A percentile compares a stretch with the other conserved stretches of the same genome.
Conservation (phyloP, 2,113 vertebrate genomes). For the Coregonus clupeaformis region DNA sequence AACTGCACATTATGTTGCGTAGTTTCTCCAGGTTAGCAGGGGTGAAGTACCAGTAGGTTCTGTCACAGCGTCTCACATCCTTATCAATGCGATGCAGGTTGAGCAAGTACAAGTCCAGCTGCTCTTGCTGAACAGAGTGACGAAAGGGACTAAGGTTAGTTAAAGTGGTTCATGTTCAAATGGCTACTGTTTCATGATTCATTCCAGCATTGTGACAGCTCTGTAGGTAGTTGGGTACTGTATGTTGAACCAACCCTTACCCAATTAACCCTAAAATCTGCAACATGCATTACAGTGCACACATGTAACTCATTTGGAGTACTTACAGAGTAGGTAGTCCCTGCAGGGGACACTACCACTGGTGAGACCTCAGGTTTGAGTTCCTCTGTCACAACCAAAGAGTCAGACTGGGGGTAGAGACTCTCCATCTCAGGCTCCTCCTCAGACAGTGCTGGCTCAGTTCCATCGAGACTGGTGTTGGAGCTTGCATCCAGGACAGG, state of each 20-base stretch:
- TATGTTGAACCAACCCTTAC: too few relatives aligned
- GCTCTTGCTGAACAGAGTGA: conserved; percentile 79
- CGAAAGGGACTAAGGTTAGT: not conserved
- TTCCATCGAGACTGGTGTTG: conserved; percentile 81
- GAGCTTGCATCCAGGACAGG: conserved; percentile 63
- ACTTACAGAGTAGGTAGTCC: conserved; percentile 91
- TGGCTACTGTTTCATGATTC: too few relatives aligned
- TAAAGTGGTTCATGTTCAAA: too few relatives aligned
- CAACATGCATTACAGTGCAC: not conserved
- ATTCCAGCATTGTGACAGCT: too few relatives aligned
- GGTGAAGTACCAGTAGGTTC: conserved; percentile 96
- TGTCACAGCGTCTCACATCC: conserved; percentile 94
- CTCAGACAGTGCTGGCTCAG: conserved; percentile 85
- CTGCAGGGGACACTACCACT: conserved; percentile 77
- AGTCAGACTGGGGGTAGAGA: conserved; percentile 77
- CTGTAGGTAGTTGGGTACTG: too few relatives aligned
- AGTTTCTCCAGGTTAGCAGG: conserved; percentile 92
- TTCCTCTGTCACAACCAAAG: conserved; percentile 68
- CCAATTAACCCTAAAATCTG: not conserved
- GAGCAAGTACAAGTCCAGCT: conserved; percentile 92
- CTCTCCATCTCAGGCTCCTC: conserved; percentile 91
- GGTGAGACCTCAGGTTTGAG: conserved; percentile 71
- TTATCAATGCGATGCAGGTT: conserved; percentile 98
- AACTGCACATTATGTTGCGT: conserved; percentile 98
- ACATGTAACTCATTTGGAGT: not conserved